Evolutionary conservation across 2,113 vertebrate species (phyloP).

Genomic region (Actinemys pallida): DNA sequence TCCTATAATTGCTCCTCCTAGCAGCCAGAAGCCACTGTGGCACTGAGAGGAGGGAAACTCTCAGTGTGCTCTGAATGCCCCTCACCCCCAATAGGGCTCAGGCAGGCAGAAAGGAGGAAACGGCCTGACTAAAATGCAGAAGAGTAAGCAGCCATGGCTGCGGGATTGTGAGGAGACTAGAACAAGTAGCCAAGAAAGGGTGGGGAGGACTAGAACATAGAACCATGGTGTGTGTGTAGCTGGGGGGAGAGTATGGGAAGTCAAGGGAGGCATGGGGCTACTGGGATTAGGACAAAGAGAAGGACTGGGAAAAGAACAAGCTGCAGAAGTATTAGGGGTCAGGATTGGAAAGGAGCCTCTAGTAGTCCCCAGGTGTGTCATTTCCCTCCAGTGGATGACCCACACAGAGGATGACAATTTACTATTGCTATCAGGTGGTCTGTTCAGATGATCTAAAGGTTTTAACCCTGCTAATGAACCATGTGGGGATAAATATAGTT

Average conservation of each 20-base stretch:
- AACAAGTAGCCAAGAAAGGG: not conserved
- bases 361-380: not conserved
- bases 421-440: not conserved
- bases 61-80: not conserved
- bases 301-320: not conserved
- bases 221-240: accelerated
- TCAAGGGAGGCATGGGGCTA: not conserved
- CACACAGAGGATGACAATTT: not conserved
- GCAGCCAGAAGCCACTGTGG: not conserved
- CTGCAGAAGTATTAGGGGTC: not conserved
- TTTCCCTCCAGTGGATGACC: not conserved
- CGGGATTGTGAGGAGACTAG: not conserved
- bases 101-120: not conserved
- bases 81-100: not conserved
- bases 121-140: not conserved
- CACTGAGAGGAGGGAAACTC: accelerated
- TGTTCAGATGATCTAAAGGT: not conserved
- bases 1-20: not conserved
- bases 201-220: not conserved
- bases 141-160: not conserved
- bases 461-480: not conserved
- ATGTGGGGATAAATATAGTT: not conserved
- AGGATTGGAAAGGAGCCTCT: not conserved
- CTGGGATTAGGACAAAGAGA: not conserved
- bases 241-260: not conserved